A percentile compares a stretch with the other conserved stretches of the same genome.
Evolutionary conservation across 2,113 vertebrate species (phyloP).

Genomic region (Crotophaga sulcirostris): DNA sequence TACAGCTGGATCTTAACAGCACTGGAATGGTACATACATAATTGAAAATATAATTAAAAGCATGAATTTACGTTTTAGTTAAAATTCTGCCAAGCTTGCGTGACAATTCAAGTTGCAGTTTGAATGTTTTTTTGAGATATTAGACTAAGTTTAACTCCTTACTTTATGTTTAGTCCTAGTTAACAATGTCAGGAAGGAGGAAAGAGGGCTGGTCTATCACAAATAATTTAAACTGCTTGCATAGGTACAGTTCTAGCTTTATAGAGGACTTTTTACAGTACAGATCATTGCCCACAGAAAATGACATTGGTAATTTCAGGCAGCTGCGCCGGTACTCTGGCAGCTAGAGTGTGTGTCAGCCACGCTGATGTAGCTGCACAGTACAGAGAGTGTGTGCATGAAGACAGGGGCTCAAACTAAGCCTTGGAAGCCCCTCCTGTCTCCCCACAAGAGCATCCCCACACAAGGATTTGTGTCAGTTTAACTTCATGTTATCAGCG

Average conservation of each 20-base stretch:
- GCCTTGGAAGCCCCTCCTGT: conserved; percentile 2
- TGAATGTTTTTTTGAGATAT: not conserved
- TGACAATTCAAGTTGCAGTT: not conserved
- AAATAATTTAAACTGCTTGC: not conserved
- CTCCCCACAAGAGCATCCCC: not conserved
- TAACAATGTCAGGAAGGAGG: not conserved
- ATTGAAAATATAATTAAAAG: not conserved
- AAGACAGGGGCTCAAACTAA: conserved; percentile 1
- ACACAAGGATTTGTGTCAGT: conserved; percentile 53
- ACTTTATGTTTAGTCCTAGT: not conserved
- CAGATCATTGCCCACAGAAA: not conserved
- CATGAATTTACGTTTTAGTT: fast-evolving
- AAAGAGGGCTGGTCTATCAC: not conserved
- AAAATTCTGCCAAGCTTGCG: not conserved
- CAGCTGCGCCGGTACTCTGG: not conserved
- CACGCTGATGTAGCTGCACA: fast-evolving
- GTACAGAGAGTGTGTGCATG: not conserved
- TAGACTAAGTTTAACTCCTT: not conserved
- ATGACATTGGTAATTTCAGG: not conserved
- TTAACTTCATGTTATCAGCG: not conserved
- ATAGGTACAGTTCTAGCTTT: too few relatives aligned
- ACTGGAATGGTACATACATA: not conserved
- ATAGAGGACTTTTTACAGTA: not conserved
- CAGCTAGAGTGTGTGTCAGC: not conserved
- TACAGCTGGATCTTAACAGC: not conserved